phyloP scores from a whole-genome alignment of 1,140 invertebrate genomes.

The Bathynomus jamesi region DNA sequence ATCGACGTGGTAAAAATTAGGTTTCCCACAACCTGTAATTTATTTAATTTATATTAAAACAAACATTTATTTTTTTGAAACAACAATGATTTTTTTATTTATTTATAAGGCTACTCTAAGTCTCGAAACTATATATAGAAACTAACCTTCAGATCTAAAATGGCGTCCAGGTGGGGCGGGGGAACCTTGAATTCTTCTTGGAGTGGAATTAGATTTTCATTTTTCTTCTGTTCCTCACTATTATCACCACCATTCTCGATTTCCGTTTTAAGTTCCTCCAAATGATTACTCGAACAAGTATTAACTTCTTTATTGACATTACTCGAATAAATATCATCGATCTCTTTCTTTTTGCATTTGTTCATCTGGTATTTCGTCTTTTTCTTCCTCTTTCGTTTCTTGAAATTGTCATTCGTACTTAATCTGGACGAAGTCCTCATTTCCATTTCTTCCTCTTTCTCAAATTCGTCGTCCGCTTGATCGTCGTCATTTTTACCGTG shows the following conservation, averaged over 20 bases:
- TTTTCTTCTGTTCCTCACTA: too few relatives aligned
- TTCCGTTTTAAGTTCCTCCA: too few relatives aligned
- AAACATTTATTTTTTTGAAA: too few relatives aligned
- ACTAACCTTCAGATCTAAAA: slow-evolving; percentile 33
- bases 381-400: slow-evolving; percentile 23
- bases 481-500: slow-evolving; percentile 19
- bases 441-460: slow-evolving; percentile 20
- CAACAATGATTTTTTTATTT: too few relatives aligned
- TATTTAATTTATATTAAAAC: too few relatives aligned
- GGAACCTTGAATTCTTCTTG: slow-evolving; percentile 16
- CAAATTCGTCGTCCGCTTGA: slow-evolving; percentile 25
- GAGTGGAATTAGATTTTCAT: neutral
- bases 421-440: neutral
- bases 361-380: slow-evolving; percentile 17
- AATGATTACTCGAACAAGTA: too few relatives aligned
- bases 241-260: too few relatives aligned
- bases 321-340: neutral
- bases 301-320: too few relatives aligned
- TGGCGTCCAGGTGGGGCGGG: slow-evolving; percentile 20
- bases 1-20: slow-evolving; percentile 24
- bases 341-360: slow-evolving; percentile 27
- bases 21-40: slow-evolving; percentile 24
- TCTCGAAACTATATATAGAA: neutral
- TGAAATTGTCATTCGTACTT: slow-evolving; percentile 15
- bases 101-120: too few relatives aligned